These are phyloP conservation scores for Diglossa cyanea DNA, from an alignment of 2,797 vertebrate species.

Conservation along the genomic window DNA sequence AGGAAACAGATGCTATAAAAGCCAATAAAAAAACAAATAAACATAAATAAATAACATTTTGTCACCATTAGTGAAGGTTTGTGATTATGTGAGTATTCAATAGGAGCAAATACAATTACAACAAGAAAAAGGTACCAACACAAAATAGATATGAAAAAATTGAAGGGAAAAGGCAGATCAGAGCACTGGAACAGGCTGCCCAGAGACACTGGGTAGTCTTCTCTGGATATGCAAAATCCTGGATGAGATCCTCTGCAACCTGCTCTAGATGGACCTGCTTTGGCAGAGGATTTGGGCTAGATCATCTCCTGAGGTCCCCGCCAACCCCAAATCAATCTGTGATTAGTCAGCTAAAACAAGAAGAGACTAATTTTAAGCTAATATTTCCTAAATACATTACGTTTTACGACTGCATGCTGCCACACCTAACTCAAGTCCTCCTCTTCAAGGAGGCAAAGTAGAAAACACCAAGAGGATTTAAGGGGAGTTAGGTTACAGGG, in stretches of 20 bases:
- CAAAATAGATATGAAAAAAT: neutral
- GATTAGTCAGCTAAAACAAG: neutral
- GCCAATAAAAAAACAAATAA: constrained; percentile 60
- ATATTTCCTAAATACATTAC: fast-evolving
- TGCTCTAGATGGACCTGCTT: neutral
- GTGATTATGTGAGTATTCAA: constrained; percentile 51
- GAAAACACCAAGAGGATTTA: neutral
- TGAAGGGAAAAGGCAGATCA: neutral
- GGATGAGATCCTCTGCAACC: neutral
- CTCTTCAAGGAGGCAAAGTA: fast-evolving
- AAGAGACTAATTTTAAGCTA: neutral
- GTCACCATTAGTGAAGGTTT: constrained; percentile 72
- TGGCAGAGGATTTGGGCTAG: too few relatives aligned
- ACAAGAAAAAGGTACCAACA: neutral
- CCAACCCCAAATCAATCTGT: neutral
- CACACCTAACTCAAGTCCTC: neutral
- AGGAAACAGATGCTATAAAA: constrained; percentile 68
- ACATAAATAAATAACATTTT: constrained; percentile 74
- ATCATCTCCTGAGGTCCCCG: neutral
- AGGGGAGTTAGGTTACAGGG: neutral
- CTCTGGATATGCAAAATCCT: neutral
- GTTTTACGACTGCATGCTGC: neutral
- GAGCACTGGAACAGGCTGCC: neutral
- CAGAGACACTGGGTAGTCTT: fast-evolving
- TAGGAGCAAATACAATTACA: constrained; percentile 2